phyloP scores from a whole-genome alignment of 2,113 vertebrate genomes.

The Scomber scombrus region DNA sequence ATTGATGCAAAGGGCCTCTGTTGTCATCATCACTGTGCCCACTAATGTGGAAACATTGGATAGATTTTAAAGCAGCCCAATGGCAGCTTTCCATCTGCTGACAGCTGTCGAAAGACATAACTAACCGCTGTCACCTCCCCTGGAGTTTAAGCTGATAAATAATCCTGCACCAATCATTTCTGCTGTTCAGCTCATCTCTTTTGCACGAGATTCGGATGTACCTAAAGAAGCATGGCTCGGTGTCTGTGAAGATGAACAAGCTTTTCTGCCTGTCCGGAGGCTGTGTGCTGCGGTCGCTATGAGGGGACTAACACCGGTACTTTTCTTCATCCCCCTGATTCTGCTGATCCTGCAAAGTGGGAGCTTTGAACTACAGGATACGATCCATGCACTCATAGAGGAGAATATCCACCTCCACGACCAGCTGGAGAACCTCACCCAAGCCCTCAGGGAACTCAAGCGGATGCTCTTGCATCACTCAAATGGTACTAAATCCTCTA shows the following conservation, averaged over 20 bases:
- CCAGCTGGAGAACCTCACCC: slow-evolving; percentile 86
- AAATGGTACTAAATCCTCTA: slow-evolving; percentile 71
- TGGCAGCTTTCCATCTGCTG: slow-evolving; percentile 72
- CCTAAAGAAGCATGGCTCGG: neutral
- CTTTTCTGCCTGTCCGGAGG: neutral
- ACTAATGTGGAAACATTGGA: slow-evolving; percentile 72
- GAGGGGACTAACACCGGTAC: slow-evolving; percentile 25
- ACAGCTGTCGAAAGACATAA: slow-evolving; percentile 54
- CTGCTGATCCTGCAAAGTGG: slow-evolving; percentile 57
- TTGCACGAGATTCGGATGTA: neutral
- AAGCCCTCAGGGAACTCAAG: slow-evolving; percentile 80
- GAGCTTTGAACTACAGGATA: slow-evolving; percentile 87
- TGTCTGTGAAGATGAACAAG: slow-evolving; percentile 50
- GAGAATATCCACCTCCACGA: slow-evolving; percentile 88
- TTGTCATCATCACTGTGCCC: slow-evolving; percentile 5
- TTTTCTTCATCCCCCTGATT: slow-evolving; percentile 40
- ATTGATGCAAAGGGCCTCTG: neutral
- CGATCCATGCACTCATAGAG: slow-evolving; percentile 84
- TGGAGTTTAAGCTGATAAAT: slow-evolving; percentile 40
- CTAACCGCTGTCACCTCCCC: slow-evolving; percentile 39
- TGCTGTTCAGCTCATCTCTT: neutral
- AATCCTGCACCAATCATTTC: slow-evolving; percentile 23
- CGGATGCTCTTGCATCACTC: slow-evolving; percentile 82
- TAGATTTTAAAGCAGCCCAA: slow-evolving; percentile 77
- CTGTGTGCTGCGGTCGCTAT: slow-evolving; percentile 29